Evolutionary conservation across 2,888 invertebrate species (phyloP).

Genomic region (Oscheius onirici): DNA sequence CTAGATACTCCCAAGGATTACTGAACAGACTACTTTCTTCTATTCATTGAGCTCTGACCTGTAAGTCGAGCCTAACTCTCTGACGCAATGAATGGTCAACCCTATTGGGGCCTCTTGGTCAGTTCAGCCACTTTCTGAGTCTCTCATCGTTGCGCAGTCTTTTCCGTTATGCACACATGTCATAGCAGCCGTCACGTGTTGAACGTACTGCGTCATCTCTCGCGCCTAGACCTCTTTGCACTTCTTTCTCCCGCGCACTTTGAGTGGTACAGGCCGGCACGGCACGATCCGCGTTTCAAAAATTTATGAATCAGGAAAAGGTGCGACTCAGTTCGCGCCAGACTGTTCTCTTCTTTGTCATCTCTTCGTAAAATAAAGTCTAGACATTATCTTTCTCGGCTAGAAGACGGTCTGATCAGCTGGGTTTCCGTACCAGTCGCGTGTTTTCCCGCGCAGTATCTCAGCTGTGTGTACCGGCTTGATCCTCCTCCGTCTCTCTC

Average conservation of each 20-base stretch:
- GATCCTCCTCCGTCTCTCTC: background rate
- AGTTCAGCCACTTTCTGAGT: background rate
- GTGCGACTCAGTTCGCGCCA: background rate
- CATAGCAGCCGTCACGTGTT: conserved; percentile 32
- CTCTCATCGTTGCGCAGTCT: conserved; percentile 15
- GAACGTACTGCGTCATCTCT: conserved; percentile 25
- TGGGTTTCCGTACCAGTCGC: no score
- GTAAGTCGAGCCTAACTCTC: no score
- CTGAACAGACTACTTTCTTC: no score
- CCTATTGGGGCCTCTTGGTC: background rate
- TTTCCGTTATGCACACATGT: conserved; percentile 25
- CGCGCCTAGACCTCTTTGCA: conserved; percentile 15
- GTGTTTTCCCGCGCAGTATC: no score
- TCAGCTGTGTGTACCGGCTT: conserved; percentile 4
- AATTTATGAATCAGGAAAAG: conserved; percentile 2
- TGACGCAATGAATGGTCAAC: no score
- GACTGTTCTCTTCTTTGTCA: background rate
- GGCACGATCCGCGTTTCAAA: background rate
- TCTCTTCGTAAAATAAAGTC: background rate
- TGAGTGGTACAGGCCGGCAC: conserved; percentile 12
- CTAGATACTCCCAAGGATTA: no score
- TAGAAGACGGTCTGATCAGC: no score
- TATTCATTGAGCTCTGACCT: no score
- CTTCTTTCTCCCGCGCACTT: conserved; percentile 21
- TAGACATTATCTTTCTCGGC: no score